A percentile compares a stretch with the other conserved stretches of the same genome.
Evolutionary conservation across 2,888 invertebrate genomes (phyloP).

Genomic region (Mesodorylaimus sp.): DNA sequence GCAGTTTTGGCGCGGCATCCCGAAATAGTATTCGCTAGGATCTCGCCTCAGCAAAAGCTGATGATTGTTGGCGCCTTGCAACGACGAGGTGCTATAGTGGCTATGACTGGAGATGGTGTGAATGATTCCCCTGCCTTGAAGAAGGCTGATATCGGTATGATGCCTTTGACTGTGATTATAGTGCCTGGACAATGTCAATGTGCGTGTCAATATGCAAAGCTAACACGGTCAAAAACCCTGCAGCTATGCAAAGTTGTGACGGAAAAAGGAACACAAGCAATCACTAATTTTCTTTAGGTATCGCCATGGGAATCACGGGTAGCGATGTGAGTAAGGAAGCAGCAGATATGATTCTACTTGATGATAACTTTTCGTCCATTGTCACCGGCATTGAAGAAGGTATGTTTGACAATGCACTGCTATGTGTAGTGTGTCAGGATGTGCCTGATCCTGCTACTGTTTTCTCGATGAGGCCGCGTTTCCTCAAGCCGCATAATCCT

Average conservation of each 20-base stretch:
- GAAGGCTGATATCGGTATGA: too few relatives aligned
- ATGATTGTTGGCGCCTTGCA: constrained; percentile 57
- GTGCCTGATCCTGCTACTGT: too few relatives aligned
- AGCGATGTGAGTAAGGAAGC: constrained; percentile 37
- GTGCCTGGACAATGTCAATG: too few relatives aligned
- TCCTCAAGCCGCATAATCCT: neutral
- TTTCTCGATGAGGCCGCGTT: neutral
- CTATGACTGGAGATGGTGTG: too few relatives aligned
- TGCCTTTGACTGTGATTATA: too few relatives aligned
- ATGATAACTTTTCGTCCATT: constrained; percentile 38
- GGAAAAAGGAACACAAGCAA: neutral
- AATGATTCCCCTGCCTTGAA: too few relatives aligned
- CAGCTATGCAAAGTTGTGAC: too few relatives aligned
- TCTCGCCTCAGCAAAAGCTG: constrained; percentile 40
- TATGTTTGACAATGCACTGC: too few relatives aligned
- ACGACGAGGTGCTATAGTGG: constrained; percentile 53
- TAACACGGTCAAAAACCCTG: too few relatives aligned
- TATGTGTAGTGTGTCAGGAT: too few relatives aligned
- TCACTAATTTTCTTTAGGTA: constrained; percentile 23
- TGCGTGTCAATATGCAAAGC: neutral
- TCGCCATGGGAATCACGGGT: constrained; percentile 37
- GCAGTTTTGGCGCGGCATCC: constrained; percentile 21
- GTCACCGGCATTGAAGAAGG: constrained; percentile 37
- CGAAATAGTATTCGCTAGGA: constrained; percentile 40
- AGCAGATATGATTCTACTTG: constrained; percentile 36